These are phyloP conservation scores for Uropsilus gracilis DNA, from an alignment of 2,113 vertebrate species.

Conservation along the genomic window DNA sequence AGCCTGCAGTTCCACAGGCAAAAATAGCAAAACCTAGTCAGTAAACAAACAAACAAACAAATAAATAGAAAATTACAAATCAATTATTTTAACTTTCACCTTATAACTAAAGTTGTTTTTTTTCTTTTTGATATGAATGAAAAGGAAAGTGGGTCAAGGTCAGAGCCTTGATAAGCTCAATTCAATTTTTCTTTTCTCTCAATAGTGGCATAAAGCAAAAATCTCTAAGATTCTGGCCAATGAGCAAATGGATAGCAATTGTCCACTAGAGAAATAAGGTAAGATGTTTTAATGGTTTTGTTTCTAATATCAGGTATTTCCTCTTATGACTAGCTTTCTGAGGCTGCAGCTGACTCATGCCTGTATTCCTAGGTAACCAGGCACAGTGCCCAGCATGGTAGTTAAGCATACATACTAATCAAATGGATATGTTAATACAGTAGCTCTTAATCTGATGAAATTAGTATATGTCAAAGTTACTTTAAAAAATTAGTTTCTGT, in stretches of 20 bases:
- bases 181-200: constrained; percentile 3
- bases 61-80: neutral
- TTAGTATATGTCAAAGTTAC: neutral
- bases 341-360: neutral
- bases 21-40: too few relatives aligned
- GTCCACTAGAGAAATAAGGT: neutral
- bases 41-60: too few relatives aligned
- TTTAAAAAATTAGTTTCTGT: neutral
- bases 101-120: neutral
- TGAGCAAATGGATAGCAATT: neutral
- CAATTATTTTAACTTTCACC: constrained; percentile 10
- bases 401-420: neutral
- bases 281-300: neutral
- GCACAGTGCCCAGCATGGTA: neutral
- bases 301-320: neutral
- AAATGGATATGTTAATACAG: neutral
- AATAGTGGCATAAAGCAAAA: neutral
- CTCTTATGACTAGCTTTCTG: neutral
- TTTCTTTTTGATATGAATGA: neutral
- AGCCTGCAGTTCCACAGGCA: too few relatives aligned
- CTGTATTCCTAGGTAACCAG: neutral
- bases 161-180: neutral
- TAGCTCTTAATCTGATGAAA: neutral
- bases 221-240: neutral
- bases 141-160: constrained; percentile 11